These are phyloP conservation scores for Sceliomorpha sp. DNA, from an alignment of 2,888 invertebrate species.

Conservation along the genomic window DNA sequence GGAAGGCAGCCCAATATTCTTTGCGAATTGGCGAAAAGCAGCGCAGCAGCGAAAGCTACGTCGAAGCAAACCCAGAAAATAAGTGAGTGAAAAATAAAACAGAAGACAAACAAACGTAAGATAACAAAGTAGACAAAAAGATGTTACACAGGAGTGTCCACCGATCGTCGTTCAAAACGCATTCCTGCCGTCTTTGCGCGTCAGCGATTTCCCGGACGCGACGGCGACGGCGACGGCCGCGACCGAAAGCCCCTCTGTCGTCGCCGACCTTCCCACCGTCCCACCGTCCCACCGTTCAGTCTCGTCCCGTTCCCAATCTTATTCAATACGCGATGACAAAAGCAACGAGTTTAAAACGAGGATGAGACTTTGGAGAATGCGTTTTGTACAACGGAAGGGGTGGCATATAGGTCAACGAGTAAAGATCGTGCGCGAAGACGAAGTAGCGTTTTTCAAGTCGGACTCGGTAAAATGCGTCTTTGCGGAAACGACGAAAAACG, in stretches of 20 bases:
- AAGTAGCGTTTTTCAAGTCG: background rate
- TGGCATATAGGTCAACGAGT: conserved; percentile 46
- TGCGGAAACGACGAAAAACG: no score
- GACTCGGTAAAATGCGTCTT: background rate
- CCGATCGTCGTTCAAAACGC: conserved; percentile 39
- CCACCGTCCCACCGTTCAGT: conserved; percentile 25
- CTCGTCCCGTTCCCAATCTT: conserved; percentile 29
- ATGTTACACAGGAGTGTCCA: conserved; percentile 15
- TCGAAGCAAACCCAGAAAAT: conserved; percentile 76
- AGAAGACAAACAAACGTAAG: conserved; percentile 59
- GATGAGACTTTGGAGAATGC: conserved; percentile 29
- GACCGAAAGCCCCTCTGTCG: conserved; percentile 2
- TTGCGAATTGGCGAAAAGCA: conserved; percentile 77
- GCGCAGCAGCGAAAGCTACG: conserved; percentile 79
- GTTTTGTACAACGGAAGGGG: conserved; percentile 45
- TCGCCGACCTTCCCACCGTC: conserved; percentile 3
- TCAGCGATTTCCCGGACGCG: no score
- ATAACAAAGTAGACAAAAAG: conserved; percentile 44
- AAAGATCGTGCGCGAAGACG: conserved; percentile 29
- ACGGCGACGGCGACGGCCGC: conserved; percentile 12
- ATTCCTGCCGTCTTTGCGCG: conserved; percentile 20
- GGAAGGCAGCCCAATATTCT: conserved; percentile 64
- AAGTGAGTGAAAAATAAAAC: conserved; percentile 51
- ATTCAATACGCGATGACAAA: conserved; percentile 38
- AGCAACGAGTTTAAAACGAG: conserved; percentile 24